Conservation (phyloP, 2,113 vertebrate species). For the Hippocampus comes region DNA sequence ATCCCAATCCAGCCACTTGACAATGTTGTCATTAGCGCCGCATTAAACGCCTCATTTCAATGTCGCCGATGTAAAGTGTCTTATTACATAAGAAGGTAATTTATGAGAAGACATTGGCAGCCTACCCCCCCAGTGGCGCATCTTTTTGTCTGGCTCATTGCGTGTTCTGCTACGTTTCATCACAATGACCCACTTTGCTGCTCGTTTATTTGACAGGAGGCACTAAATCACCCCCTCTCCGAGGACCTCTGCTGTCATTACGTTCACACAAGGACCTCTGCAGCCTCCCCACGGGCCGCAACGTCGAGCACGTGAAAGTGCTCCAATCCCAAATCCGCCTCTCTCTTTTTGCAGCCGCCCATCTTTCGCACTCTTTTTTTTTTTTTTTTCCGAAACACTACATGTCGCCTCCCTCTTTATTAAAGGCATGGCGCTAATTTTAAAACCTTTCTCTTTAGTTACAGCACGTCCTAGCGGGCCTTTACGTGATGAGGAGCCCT, state of each 20-base stretch:
- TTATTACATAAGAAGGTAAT: slow-evolving; percentile 35
- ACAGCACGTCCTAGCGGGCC: no score
- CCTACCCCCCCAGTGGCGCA: not conserved
- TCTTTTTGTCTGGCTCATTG: slow-evolving; percentile 41
- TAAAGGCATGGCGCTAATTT: no score
- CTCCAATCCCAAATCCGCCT: not conserved
- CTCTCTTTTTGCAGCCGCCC: not conserved
- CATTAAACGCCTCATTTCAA: not conserved
- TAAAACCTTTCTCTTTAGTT: no score
- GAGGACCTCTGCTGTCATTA: slow-evolving; percentile 45
- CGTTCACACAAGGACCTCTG: not conserved
- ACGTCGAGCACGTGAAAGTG: not conserved
- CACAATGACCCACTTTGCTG: slow-evolving; percentile 60
- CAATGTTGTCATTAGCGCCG: slow-evolving; percentile 8
- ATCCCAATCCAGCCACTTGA: slow-evolving; percentile 1
- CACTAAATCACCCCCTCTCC: slow-evolving; percentile 60
- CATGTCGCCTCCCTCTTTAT: no score
- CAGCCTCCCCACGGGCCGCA: not conserved
- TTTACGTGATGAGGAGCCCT: no score
- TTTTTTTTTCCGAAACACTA: no score
- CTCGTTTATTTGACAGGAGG: slow-evolving; percentile 48
- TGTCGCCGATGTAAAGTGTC: not conserved
- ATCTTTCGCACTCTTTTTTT: no score
- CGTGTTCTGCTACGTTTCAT: slow-evolving; percentile 48
- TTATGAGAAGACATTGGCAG: not conserved